These are phyloP conservation scores for Puffinus mauretanicus DNA, from an alignment of 2,113 vertebrate species.

Conservation along the genomic window DNA sequence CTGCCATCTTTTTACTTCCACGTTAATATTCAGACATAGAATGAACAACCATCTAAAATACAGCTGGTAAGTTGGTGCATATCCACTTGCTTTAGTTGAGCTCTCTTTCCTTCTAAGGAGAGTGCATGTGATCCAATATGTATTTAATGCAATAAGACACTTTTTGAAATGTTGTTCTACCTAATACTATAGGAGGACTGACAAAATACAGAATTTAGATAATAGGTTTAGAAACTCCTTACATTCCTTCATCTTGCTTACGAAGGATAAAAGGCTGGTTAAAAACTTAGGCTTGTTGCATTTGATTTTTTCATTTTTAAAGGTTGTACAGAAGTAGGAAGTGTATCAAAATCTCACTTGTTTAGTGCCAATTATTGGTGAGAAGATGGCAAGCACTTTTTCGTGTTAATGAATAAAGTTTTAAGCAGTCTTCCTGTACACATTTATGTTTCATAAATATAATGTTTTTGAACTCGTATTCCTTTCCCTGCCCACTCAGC, in stretches of 20 bases:
- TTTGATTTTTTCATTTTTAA: background rate
- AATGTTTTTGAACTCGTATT: background rate
- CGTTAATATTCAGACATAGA: background rate
- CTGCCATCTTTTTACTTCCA: background rate
- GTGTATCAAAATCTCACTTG: background rate
- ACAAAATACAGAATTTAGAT: background rate
- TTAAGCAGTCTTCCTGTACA: background rate
- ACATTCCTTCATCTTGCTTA: background rate
- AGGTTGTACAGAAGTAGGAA: background rate
- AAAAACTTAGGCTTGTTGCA: background rate
- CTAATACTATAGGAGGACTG: background rate
- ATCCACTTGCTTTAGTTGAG: background rate
- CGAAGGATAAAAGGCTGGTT: background rate
- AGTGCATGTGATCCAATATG: background rate
- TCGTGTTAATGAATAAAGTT: conserved; percentile 11
- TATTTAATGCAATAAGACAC: background rate
- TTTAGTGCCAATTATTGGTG: conserved; percentile 3
- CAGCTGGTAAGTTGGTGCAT: background rate
- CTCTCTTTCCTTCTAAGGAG: background rate
- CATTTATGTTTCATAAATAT: background rate
- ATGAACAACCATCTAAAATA: background rate
- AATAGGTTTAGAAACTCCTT: background rate
- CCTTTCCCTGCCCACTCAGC: background rate
- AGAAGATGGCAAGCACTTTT: background rate
- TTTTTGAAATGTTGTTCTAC: background rate